Evolutionary conservation across 2,113 vertebrate species (phyloP).

Genomic region (Esox niger): DNA sequence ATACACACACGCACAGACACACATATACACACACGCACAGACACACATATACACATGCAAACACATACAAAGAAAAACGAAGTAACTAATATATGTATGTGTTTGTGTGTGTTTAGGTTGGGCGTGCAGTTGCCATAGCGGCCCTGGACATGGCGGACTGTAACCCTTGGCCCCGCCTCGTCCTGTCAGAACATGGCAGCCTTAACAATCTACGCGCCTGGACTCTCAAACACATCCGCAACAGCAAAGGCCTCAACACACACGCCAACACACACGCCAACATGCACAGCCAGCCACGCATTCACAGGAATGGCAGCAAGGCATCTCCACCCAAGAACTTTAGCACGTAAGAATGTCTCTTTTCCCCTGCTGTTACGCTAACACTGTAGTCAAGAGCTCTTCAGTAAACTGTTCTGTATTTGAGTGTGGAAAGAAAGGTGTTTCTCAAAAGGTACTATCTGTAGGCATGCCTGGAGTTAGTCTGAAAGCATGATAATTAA

Average conservation of each 20-base stretch:
- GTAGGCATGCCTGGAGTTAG: too few relatives aligned
- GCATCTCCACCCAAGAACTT: slow-evolving; percentile 73
- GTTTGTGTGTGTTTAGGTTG: slow-evolving; percentile 75
- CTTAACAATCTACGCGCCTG: slow-evolving; percentile 88
- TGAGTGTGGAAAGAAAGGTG: too few relatives aligned
- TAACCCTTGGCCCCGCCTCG: slow-evolving; percentile 91
- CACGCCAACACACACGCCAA: slow-evolving; percentile 42
- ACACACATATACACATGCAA: background rate
- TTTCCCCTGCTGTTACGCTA: background rate
- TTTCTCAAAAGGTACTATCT: too few relatives aligned
- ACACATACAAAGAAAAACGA: background rate
- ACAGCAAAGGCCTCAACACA: slow-evolving; percentile 70
- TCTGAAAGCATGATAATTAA: too few relatives aligned
- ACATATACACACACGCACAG: too few relatives aligned
- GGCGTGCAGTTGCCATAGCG: slow-evolving; percentile 85
- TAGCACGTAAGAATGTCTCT: slow-evolving; percentile 55
- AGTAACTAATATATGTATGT: background rate
- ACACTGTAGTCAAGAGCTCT: too few relatives aligned
- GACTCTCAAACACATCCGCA: slow-evolving; percentile 89
- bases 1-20: background rate
- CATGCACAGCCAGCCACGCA: slow-evolving; percentile 33
- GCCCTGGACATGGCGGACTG: slow-evolving; percentile 91
- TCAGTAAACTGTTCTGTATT: too few relatives aligned
- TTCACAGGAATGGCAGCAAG: slow-evolving; percentile 49
- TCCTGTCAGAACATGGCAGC: slow-evolving; percentile 89